Evolutionary conservation across 2,797 vertebrate genomes (phyloP), one percentile per base, ranked within the genome.

Genomic region (Salarias fasciatus): DNA sequence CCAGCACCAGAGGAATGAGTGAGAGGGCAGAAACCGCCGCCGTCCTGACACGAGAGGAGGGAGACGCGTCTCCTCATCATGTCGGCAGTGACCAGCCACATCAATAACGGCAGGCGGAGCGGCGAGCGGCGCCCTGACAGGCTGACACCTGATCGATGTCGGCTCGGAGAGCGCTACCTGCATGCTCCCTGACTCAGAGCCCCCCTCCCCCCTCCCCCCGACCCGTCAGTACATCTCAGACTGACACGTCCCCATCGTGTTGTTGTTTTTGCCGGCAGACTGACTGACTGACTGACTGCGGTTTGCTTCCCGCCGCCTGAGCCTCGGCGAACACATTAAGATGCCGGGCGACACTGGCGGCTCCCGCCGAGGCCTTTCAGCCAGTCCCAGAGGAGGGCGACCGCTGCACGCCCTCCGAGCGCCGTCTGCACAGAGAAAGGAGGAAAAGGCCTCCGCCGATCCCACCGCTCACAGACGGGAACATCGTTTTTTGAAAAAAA

Each of bases 141-240:
- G 57, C 53, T 83, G 83, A 80, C 82, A 75, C 83, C 79, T 85
- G 73, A 89, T 88, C 78, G 60, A 53, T 76, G 75, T 69, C 70
- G 75, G 87, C 75, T 73, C 42, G 43, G 38, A 62, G 65, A 70
- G 36, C 66, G 49, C 55, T 80, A 78, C 79, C 77, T 84, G 82
- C 69, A 69, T 49, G 61, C 56, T 57, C 46, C 36, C 63, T 75
- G 83, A 89, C 64, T 86, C 85, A 77, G 60, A 43, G 53, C 3
- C 2, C 46, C 45, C 29, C 31, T 24, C 55, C 15, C 6, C 61
- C 68, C n/a, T 45, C 37, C 43, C 51, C 48, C 58, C 44, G 13
- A 33, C 43, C 74, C 55, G 75, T 69, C 65, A 54, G 57, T 7
- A 5, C 8, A 29, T 77, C 66, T 53, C 0, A 48, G 51, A 62